These are phyloP conservation scores for Drosophila melanica DNA, from an alignment of 1,140 invertebrate genomes.

Conservation along the genomic window DNA sequence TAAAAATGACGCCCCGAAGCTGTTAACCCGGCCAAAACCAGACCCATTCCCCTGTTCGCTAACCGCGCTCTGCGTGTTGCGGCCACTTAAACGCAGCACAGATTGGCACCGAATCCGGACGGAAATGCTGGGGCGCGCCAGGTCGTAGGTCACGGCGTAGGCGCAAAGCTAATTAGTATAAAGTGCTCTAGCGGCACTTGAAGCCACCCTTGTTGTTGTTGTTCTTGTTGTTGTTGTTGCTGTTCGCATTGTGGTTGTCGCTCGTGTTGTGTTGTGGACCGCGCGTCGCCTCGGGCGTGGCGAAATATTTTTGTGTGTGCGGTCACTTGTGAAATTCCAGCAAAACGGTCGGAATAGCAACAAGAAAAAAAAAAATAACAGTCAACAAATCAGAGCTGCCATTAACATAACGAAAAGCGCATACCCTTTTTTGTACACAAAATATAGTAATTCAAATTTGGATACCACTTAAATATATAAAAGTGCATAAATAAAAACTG, in stretches of 20 bases:
- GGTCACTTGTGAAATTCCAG: slow-evolving; percentile 77
- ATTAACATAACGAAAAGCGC: neutral
- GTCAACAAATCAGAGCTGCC: neutral
- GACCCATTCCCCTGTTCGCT: neutral
- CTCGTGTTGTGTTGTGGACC: slow-evolving; percentile 27
- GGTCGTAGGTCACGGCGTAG: slow-evolving; percentile 78
- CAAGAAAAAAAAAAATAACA: slow-evolving; percentile 5
- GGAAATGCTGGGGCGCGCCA: slow-evolving; percentile 58
- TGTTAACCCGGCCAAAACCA: slow-evolving; percentile 58
- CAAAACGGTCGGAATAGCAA: slow-evolving; percentile 50
- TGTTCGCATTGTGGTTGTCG: slow-evolving; percentile 31
- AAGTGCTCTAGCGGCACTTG: slow-evolving; percentile 78
- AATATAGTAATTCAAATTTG: too few species aligned
- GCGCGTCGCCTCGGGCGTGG: slow-evolving; percentile 70
- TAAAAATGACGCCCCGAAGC: slow-evolving; percentile 76
- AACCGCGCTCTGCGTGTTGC: slow-evolving; percentile 57
- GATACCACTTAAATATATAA: too few species aligned
- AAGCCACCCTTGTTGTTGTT: slow-evolving; percentile 50
- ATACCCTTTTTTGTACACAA: slow-evolving; percentile 27
- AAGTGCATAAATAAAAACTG: too few species aligned
- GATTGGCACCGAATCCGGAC: slow-evolving; percentile 73
- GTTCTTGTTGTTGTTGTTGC: slow-evolving; percentile 25
- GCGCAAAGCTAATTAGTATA: slow-evolving; percentile 82
- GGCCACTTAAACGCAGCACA: slow-evolving; percentile 78
- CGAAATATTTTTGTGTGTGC: slow-evolving; percentile 80